Conservation (phyloP, 2,888 invertebrate species). For the Tromatobia lineatoria region DNA sequence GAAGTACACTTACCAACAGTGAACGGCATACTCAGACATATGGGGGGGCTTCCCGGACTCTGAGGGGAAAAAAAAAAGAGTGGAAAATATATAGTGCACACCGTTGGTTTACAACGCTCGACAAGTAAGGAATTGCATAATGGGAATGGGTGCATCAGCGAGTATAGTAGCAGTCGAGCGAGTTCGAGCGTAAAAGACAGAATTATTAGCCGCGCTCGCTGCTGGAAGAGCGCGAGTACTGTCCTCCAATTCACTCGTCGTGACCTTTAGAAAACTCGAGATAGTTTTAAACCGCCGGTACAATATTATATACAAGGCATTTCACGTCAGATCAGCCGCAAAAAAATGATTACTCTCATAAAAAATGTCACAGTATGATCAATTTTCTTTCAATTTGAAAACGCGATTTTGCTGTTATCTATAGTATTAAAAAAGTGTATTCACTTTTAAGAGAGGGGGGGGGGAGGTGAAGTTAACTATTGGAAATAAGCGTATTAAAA, state of each 20-base stretch:
- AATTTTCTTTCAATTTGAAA: too few species aligned
- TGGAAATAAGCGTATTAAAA: too few species aligned
- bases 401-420: too few species aligned
- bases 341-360: not conserved
- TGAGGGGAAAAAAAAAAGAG: constrained; percentile 11
- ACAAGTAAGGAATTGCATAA: constrained; percentile 37
- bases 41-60: constrained; percentile 41
- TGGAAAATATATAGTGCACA: constrained; percentile 50
- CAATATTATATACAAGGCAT: constrained; percentile 11
- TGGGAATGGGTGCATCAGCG: constrained; percentile 56
- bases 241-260: constrained; percentile 51
- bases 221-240: constrained; percentile 7
- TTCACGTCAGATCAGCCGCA: not conserved
- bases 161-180: constrained; percentile 15
- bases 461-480: too few species aligned
- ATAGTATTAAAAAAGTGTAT: too few species aligned
- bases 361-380: too few species aligned
- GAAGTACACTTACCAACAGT: constrained; percentile 16
- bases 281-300: constrained; percentile 40
- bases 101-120: constrained; percentile 22
- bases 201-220: not conserved
- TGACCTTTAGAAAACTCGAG: constrained; percentile 51
- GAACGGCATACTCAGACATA: constrained; percentile 28
- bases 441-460: too few species aligned
- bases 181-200: constrained; percentile 12